Base-by-base conservation (phyloP, 2,888 invertebrate species). In the Noctua pronuba region DNA sequence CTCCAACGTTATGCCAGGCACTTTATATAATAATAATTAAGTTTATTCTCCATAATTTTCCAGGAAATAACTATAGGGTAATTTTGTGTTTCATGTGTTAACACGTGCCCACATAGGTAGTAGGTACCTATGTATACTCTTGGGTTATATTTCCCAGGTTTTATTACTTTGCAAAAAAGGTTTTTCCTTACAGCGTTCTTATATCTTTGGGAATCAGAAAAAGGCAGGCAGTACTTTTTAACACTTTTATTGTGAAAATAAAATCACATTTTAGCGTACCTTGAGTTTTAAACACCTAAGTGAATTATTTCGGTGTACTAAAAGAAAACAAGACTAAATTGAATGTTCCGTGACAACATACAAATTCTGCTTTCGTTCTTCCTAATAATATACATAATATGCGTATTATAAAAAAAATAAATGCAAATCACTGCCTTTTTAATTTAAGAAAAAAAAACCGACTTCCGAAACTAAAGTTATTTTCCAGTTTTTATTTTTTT, bases 151-250 rank as follows among this genome's bases (percentile, higher is more conserved):
- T 66, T 68, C 18, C 13, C 58, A 68, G 52, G 21, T 8, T 5
- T n/a, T 69, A n/a, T 75, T n/a, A 44, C 1, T 41, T 49, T 66
- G 5, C 16, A 18, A 80, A 6, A 75, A 67, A 71, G 28, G 13
- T 4, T 60, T 76, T 74, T 31, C 46, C 62, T 41, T n/a, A 4
- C 24, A 3, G 2, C 11, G 55, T 35, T 46, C 13, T 46, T 64
- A 21, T 11, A 64, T 67, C 28, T 46, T 75, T 77, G 44, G 77
- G 65, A 60, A 38, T 38, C 35, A 52, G 11, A 72, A 77, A 28
- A 60, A 28, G 18, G 58, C 28, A 58, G 6, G 16, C 28, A 28
- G 58, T 38, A 18, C 18, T 18, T 46, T 16, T n/a, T 44, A 31
- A n/a, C n/a, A n/a, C 18, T 38, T 74, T 44, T 74, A 16, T 38